Evolutionary conservation across 2,888 invertebrate genomes (phyloP), one percentile per base, ranked within the genome.

Genomic region (Zhengitettix transpicula): DNA sequence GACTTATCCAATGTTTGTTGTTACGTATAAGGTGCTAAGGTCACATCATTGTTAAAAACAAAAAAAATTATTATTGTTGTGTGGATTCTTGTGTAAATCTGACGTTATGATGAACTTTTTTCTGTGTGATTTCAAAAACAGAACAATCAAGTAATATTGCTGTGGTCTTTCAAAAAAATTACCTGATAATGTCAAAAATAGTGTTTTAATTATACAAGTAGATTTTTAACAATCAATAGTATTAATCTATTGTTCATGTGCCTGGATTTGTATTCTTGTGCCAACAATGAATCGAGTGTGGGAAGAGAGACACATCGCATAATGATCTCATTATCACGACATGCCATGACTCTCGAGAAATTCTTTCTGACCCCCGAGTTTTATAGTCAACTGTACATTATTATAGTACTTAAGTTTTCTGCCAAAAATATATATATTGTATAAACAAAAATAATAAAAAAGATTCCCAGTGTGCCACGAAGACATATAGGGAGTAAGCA

Each of bases 101-200:
- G 62, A 63, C 60, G 59, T 63, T 63, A 57, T 58, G 58, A 60
- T 61, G 58, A 60, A 58, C 42, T 57, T 58, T 64, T 61, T 58
- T 64, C 62, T 63, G 63, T 65, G 65, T 65, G 64, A 63, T 65
- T 65, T 64, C 59, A 61, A 64, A 59, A 60, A 56, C 40, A 58
- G 62, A 64, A 65, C 65, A 65, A 65, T 65, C 64, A 63, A 64
- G 65, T 63, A 65, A 64, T 62, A 61, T 65, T 65, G 65, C 65
- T 65, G 65, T 65, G 65, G 65, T 65, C 65, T 65, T 65, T 65
- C 65, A 65, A 65, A 60, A 62, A 62, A 62, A 64, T 58, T 58
- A 62, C 61, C 61, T 65, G 65, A 65, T 61, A 62, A 59, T 65
- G 63, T 63, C 61, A 61, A 61, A 63, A 61, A 60, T 62, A 65